Conservation (phyloP, 2,888 invertebrate species). For the Drosophila fulvimacula region DNA sequence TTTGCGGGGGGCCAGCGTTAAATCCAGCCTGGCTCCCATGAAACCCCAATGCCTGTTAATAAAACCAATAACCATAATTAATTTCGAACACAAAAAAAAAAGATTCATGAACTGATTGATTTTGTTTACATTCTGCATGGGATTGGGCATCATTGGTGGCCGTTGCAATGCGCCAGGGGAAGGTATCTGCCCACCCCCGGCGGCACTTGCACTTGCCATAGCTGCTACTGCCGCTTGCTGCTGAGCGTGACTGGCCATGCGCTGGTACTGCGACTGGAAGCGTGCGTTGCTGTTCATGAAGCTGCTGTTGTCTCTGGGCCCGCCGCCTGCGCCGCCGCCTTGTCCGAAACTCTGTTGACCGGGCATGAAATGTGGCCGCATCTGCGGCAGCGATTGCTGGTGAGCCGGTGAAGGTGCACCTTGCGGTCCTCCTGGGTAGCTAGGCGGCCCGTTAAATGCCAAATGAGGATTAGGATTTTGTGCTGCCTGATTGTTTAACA, state of each 20-base stretch:
- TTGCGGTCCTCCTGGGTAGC: conserved; percentile 84
- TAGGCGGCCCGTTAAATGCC: conserved; percentile 83
- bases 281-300: conserved; percentile 85
- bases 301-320: conserved; percentile 84
- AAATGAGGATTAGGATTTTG: conserved; percentile 84
- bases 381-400: conserved; percentile 82
- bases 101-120: neutral
- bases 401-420: conserved; percentile 83
- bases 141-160: conserved; percentile 84
- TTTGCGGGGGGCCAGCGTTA: conserved; percentile 85
- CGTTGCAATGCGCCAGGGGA: conserved; percentile 82
- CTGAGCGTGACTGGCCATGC: conserved; percentile 87
- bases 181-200: conserved; percentile 81
- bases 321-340: conserved; percentile 81
- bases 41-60: conserved; percentile 83
- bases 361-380: conserved; percentile 85
- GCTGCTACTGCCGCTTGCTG: conserved; percentile 86
- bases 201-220: conserved; percentile 82
- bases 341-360: conserved; percentile 84
- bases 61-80: conserved; percentile 20
- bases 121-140: conserved; percentile 85
- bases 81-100: neutral
- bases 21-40: conserved; percentile 85
- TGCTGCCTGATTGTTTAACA: conserved; percentile 85
- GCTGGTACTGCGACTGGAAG: conserved; percentile 83